phyloP scores from a whole-genome alignment of 2,797 vertebrate genomes.

The Esox lucius region DNA sequence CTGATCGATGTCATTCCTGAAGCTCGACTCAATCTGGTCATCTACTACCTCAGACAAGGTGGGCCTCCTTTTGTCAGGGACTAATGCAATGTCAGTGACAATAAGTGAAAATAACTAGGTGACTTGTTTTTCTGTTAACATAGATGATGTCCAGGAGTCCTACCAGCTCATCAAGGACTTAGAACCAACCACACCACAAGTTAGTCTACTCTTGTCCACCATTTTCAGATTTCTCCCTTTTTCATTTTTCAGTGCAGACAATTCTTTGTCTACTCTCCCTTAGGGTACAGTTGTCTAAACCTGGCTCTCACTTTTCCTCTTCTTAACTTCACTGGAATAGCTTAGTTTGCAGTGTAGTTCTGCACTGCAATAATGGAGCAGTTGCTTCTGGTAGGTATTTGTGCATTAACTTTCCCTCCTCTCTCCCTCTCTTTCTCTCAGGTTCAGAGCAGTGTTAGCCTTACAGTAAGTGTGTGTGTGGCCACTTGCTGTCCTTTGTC shows the following conservation, averaged over 20 bases:
- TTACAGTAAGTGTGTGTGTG: slow-evolving; percentile 22
- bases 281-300: neutral
- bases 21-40: slow-evolving; percentile 96
- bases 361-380: neutral
- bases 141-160: slow-evolving; percentile 87
- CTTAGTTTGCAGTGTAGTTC: slow-evolving; percentile 1
- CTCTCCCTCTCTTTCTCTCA: slow-evolving; percentile 5
- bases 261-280: neutral
- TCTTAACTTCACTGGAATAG: neutral
- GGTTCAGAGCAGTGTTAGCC: slow-evolving; percentile 24
- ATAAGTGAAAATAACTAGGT: no score
- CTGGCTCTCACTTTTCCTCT: neutral
- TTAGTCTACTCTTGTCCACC: slow-evolving; percentile 40
- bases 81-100: no score
- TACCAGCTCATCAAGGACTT: slow-evolving; percentile 88
- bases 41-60: slow-evolving; percentile 98
- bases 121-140: neutral
- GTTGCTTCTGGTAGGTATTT: neutral
- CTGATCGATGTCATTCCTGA: slow-evolving; percentile 97
- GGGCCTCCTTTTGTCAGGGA: slow-evolving; percentile 15
- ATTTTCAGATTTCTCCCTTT: neutral
- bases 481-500: neutral
- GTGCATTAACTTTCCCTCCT: slow-evolving; percentile 1
- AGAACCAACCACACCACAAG: slow-evolving; percentile 84
- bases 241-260: neutral